Evolutionary conservation across 1,140 invertebrate species (phyloP).

Genomic region (Bombus turneri): DNA sequence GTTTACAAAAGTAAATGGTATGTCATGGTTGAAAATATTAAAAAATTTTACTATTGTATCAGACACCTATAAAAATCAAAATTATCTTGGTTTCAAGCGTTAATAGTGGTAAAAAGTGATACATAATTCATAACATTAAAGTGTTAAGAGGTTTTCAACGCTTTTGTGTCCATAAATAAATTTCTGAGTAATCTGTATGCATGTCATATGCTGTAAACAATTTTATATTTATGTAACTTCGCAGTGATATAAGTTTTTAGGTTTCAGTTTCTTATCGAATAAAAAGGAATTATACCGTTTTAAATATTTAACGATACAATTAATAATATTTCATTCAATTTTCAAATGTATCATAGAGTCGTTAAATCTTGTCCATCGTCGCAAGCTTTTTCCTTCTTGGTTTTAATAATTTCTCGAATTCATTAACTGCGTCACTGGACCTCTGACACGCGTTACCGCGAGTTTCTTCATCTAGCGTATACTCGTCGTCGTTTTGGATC

Average conservation of each 20-base stretch:
- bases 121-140: neutral
- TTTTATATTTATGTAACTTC: neutral
- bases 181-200: neutral
- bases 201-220: no score
- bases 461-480: neutral
- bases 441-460: neutral
- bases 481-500: neutral
- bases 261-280: neutral
- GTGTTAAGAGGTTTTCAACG: neutral
- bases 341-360: neutral
- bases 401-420: neutral
- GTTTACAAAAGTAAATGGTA: neutral
- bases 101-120: no score
- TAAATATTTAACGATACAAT: neutral
- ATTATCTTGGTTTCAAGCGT: neutral
- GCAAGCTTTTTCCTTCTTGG: neutral
- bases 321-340: neutral
- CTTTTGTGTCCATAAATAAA: neutral
- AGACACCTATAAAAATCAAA: neutral
- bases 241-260: neutral
- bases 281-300: neutral
- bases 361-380: constrained; percentile 7
- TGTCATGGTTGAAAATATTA: neutral
- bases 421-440: constrained; percentile 7
- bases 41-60: neutral